Base-by-base conservation (phyloP, 2,888 invertebrate species). In the Protonemura montana region DNA sequence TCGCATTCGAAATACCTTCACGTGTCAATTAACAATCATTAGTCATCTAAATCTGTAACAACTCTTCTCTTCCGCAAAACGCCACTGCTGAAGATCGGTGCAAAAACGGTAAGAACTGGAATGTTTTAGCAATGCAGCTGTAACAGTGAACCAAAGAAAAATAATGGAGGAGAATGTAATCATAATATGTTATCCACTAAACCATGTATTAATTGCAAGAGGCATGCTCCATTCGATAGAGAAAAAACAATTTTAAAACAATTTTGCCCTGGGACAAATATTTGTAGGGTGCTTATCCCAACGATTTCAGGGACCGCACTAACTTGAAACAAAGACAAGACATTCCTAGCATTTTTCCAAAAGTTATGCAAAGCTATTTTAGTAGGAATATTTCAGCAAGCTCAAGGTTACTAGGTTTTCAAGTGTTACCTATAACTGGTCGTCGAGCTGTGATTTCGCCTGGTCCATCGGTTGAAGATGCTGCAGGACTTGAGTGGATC, bases 291-390 rank as follows among this genome's bases (percentile, higher is more conserved):
- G 3, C 59, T 59, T 59, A 21, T 10, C 59, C 59, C 16, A 59
- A 59, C 13, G 21, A 59, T 59, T 59, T 59, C 59, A 59, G 13
- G 13, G 3, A 59, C 59, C 59, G 59, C 59, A 59, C n/a, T 59
- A 59, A 2, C 59, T 59, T 59, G 21, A 59, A 59, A 59, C 59
- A 59, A 13, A 59, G 59, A 59, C 59, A 59, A n/a, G 30, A 30
- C 28, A 81, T 81, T 81, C 81, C n/a, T 30, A 1, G 21, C 81
- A 81, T 81, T 28, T 81, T 81, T 28, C 81, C 29, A 28, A 10
- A 81, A 81, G 29, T 76, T 76, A 84, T 84, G 84, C 84, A n/a
- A 84, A 84, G 84, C 28, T 84, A 84, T 84, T 84, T 84, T 28
- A 27, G 76, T 26, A 59, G 59, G 76, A 84, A 42, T 42, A 84